Percentiles rank a stretch among this genome's conserved stretches.
phyloP scores from a whole-genome alignment of 2,888 invertebrate genomes.

The Eilema griseolum region DNA sequence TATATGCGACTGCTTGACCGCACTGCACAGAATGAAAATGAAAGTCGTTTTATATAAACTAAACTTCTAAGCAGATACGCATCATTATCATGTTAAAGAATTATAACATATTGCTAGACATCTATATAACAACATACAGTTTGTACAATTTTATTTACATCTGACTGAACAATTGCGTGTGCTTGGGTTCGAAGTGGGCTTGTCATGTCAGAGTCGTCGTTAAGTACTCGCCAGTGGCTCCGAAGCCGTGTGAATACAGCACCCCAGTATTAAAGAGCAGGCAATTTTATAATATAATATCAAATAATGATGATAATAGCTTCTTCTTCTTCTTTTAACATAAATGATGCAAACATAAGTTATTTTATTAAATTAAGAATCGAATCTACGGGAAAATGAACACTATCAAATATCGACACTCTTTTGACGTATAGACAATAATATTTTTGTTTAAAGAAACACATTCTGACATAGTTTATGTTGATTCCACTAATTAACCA shows the following conservation, averaged over 20 bases:
- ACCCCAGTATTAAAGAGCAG: constrained; percentile 68
- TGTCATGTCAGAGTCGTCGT: constrained; percentile 75
- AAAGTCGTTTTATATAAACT: neutral
- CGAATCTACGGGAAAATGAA: too few species aligned
- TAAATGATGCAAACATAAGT: too few species aligned
- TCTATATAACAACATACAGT: constrained; percentile 40
- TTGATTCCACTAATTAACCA: neutral
- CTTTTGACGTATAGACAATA: too few species aligned
- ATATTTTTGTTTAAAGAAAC: too few species aligned
- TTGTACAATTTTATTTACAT: constrained; percentile 58
- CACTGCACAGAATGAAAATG: too few species aligned
- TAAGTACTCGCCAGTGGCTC: constrained; percentile 68
- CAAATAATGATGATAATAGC: constrained; percentile 72
- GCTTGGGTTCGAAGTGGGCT: constrained; percentile 66
- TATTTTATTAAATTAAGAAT: too few species aligned
- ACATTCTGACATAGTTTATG: neutral
- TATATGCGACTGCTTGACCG: too few species aligned
- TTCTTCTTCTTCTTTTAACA: too few species aligned
- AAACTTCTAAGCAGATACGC: neutral
- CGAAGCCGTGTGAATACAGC: constrained; percentile 70
- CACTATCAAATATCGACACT: too few species aligned
- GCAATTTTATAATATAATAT: constrained; percentile 72
- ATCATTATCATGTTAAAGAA: constrained; percentile 8
- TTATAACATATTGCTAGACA: neutral
- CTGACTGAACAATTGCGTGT: constrained; percentile 69